Evolutionary conservation across 2,797 vertebrate genomes (phyloP).

Genomic region (Huso huso): DNA sequence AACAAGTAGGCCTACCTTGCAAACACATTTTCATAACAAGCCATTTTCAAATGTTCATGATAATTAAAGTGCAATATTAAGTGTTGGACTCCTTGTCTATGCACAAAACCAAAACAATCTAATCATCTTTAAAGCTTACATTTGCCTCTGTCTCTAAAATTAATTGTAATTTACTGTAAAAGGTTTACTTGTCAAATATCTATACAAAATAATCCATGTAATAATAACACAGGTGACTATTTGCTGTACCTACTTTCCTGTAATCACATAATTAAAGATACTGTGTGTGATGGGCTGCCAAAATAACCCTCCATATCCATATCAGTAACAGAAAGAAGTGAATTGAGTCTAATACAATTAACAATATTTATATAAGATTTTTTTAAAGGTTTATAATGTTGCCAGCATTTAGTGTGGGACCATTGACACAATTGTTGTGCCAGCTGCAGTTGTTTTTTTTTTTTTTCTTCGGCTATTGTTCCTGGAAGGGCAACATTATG

Average conservation of each 20-base stretch:
- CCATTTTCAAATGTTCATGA: too few relatives aligned
- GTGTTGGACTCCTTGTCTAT: too few relatives aligned
- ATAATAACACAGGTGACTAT: not conserved
- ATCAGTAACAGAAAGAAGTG: not conserved
- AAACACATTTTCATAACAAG: too few relatives aligned
- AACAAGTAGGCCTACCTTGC: too few relatives aligned
- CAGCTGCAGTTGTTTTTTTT: slow-evolving; percentile 62
- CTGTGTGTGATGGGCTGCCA: not conserved
- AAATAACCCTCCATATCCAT: not conserved
- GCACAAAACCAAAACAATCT: too few relatives aligned
- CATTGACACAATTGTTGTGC: slow-evolving; percentile 44
- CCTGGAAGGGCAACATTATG: slow-evolving; percentile 63
- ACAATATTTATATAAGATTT: slow-evolving; percentile 37
- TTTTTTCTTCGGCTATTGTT: slow-evolving; percentile 51
- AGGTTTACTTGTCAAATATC: not conserved
- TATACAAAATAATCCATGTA: slow-evolving; percentile 1
- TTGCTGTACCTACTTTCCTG: not conserved
- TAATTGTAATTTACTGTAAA: not conserved
- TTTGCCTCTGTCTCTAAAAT: not conserved
- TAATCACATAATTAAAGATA: slow-evolving; percentile 1
- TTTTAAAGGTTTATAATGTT: slow-evolving; percentile 49
- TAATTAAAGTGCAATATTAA: too few relatives aligned
- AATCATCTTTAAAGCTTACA: too few relatives aligned
- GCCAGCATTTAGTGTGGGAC: slow-evolving; percentile 49
- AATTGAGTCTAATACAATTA: slow-evolving; percentile 29